Evolutionary conservation across 2,797 vertebrate species (phyloP), one percentile per base, ranked within the genome.

Genomic region (Natrix natrix): DNA sequence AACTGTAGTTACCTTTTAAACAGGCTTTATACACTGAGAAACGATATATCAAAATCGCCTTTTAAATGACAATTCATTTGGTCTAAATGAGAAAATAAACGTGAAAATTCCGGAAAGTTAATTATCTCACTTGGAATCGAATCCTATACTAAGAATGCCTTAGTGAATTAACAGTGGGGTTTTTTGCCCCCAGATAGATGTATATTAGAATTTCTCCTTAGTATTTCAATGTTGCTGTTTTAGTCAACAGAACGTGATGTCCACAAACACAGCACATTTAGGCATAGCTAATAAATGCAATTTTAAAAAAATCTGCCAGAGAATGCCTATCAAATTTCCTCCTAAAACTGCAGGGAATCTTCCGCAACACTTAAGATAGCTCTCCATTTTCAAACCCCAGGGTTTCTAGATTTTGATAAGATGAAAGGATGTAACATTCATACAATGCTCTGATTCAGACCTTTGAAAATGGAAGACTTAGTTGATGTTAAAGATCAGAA

Each of bases 391-490:
- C 8, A 90, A 0, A 0, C 91, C 14, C 3, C 89, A 89, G 0
- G 56, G 57, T 54, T 32, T 92, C 43, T 55, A 55, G 12, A 55
- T 88, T 61, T 24, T 52, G 56, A 60, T 20, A 56, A 89, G 16
- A n/a, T 59, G 63, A 48, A 7, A 89, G 83, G 4, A 87, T 32
- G 28, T 48, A 89, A 52, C 11, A 2, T 5, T 43, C 14, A 61
- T 93, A n/a, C 12, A 87, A 78, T 92, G 63, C 28, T 0, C 69
- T 37, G 37, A 55, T 32, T 88, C 11, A 91, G 48, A 56, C 10
- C 91, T 93, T 91, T 90, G 63, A 88, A 83, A 96, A 78, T 16
- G 43, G n/a, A 69, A 69, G n/a, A 78, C 14, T 56, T 60, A 3
- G 7, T 1, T 69, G 57, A 83, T 22, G 32, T 26, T 28, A 88